These are phyloP conservation scores for Hartigia nigra DNA, from an alignment of 2,888 invertebrate species.

Conservation along the genomic window DNA sequence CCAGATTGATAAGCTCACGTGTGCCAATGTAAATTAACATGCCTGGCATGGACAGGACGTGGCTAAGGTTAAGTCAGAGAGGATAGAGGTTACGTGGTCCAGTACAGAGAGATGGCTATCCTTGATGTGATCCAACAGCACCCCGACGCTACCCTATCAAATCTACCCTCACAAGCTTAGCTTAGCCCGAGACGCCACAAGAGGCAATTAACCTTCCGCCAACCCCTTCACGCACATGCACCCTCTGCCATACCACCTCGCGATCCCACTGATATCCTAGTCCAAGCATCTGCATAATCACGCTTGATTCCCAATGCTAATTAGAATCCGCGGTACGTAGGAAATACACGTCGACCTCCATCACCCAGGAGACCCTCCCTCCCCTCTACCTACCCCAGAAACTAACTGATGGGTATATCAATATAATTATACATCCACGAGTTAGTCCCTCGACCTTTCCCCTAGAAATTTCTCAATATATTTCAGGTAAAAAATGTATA, in stretches of 20 bases:
- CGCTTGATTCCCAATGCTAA: constrained; percentile 63
- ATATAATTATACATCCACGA: neutral
- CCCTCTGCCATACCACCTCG: constrained; percentile 19
- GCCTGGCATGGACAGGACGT: constrained; percentile 37
- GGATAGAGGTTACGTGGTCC: constrained; percentile 44
- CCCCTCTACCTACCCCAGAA: constrained; percentile 27
- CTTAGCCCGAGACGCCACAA: constrained; percentile 54
- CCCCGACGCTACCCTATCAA: constrained; percentile 42
- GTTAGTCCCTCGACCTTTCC: neutral
- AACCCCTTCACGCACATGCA: constrained; percentile 47
- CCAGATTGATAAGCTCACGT: constrained; percentile 45
- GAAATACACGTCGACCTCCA: constrained; percentile 56
- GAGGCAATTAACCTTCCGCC: constrained; percentile 63
- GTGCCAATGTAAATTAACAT: constrained; percentile 52
- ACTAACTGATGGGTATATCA: neutral
- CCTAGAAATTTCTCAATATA: neutral
- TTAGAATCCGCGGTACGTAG: constrained; percentile 57
- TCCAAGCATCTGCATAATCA: constrained; percentile 61
- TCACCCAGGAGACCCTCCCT: constrained; percentile 43
- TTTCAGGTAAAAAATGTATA: neutral
- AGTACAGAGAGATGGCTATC: constrained; percentile 44
- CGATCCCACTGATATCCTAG: constrained; percentile 50
- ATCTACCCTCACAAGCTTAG: constrained; percentile 46
- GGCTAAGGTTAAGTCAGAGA: constrained; percentile 51
- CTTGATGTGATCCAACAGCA: constrained; percentile 41